A percentile compares a stretch with the other conserved stretches of the same genome.
phyloP scores from a whole-genome alignment of 2,888 invertebrate species.

The Ellobium chinense region DNA sequence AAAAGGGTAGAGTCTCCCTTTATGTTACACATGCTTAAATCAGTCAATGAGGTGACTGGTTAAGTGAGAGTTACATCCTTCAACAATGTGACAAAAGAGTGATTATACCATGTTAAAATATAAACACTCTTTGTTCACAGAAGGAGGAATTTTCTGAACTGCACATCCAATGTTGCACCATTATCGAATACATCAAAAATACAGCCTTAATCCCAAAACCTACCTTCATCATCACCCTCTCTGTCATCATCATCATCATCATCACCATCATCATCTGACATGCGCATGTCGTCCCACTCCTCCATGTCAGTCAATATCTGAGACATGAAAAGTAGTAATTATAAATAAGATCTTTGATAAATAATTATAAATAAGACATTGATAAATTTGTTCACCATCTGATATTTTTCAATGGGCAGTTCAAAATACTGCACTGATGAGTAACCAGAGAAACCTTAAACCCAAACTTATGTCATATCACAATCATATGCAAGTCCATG shows the following conservation, averaged over 20 bases:
- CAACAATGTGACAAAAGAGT: neutral
- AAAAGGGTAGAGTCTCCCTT: too few species aligned
- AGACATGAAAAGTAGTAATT: neutral
- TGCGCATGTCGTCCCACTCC: constrained; percentile 75
- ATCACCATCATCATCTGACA: constrained; percentile 83
- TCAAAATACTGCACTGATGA: too few species aligned
- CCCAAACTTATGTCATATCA: too few species aligned
- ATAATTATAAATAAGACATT: neutral
- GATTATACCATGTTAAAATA: neutral
- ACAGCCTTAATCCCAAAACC: too few species aligned
- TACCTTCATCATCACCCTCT: constrained; percentile 41
- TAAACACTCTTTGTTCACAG: too few species aligned
- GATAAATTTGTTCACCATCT: neutral
- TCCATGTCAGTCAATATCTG: constrained; percentile 75
- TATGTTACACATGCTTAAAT: too few species aligned
- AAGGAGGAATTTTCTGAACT: neutral
- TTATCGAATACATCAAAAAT: neutral
- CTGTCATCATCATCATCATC: constrained; percentile 85
- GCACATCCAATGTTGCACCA: neutral
- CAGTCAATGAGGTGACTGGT: too few species aligned
- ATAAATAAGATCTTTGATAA: neutral
- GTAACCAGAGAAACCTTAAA: too few species aligned
- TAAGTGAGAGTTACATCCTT: too few species aligned
- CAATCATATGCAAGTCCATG: too few species aligned
- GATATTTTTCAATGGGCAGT: too few species aligned